Conservation (phyloP, 2,888 invertebrate genomes). For the Drosophila pegasa region DNA sequence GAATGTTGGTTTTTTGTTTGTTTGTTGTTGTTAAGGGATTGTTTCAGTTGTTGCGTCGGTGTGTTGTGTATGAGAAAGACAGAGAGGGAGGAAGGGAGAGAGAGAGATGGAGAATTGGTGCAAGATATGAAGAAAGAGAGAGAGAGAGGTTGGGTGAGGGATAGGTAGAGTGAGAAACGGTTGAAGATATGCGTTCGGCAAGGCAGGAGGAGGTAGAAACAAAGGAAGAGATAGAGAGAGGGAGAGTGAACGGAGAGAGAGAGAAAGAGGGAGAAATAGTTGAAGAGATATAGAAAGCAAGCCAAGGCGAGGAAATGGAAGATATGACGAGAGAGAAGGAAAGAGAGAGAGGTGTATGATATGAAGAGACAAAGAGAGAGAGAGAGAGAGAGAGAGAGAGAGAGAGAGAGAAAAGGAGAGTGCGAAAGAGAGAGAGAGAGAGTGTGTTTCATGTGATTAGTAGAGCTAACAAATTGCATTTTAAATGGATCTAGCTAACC, state of each 20-base stretch:
- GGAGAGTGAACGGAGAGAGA: too few relatives aligned
- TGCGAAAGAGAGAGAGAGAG: slow-evolving; percentile 2
- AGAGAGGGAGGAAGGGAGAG: slow-evolving; percentile 3
- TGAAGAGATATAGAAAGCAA: too few relatives aligned
- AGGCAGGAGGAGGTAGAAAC: too few relatives aligned
- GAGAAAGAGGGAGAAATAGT: too few relatives aligned
- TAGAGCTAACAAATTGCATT: slow-evolving; percentile 9
- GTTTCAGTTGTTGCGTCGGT: slow-evolving; percentile 11
- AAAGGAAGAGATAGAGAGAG: too few relatives aligned
- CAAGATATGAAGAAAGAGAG: too few relatives aligned
- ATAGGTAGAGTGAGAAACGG: slow-evolving; percentile 3
- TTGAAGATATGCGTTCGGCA: too few relatives aligned
- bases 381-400: slow-evolving; percentile 9
- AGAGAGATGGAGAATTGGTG: slow-evolving; percentile 9
- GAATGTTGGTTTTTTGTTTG: slow-evolving; percentile 16
- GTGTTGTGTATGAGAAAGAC: background rate
- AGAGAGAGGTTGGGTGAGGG: background rate
- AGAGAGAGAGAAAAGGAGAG: slow-evolving; percentile 2
- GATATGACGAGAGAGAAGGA: too few relatives aligned
- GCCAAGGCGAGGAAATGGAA: too few relatives aligned
- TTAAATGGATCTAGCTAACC: background rate
- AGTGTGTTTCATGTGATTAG: slow-evolving; percentile 41
- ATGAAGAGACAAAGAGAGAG: slow-evolving; percentile 8
- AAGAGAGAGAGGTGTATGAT: background rate
- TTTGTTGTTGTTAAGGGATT: slow-evolving; percentile 19